phyloP scores from a whole-genome alignment of 2,888 invertebrate species.

The Callosobruchus maculatus region DNA sequence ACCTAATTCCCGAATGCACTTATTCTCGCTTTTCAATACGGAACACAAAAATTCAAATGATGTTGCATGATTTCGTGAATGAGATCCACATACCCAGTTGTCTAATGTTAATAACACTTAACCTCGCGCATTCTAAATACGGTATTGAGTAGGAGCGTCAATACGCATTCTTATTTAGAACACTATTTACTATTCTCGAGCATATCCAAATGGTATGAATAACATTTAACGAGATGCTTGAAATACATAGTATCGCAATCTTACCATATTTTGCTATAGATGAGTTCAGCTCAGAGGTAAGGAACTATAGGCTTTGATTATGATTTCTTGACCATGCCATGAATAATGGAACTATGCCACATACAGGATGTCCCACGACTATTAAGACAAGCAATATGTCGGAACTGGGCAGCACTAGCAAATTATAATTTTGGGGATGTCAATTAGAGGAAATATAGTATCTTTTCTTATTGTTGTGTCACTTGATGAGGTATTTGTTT shows the following conservation, averaged over 20 bases:
- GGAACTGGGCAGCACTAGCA: too few species aligned
- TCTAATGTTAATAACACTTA: conserved; percentile 12
- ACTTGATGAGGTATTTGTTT: too few species aligned
- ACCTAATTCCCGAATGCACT: neutral
- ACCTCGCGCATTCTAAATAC: conserved; percentile 21
- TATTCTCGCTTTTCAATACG: neutral
- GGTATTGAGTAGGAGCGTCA: conserved; percentile 20
- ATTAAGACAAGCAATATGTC: too few species aligned
- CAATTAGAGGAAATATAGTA: too few species aligned
- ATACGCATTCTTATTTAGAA: conserved; percentile 18
- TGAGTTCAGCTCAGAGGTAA: neutral
- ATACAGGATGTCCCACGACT: too few species aligned
- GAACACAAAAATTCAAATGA: neutral
- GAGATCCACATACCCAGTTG: conserved; percentile 17
- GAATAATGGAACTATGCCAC: too few species aligned
- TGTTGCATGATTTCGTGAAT: neutral
- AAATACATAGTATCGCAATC: neutral
- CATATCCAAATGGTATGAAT: neutral
- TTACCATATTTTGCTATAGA: neutral
- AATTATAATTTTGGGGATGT: too few species aligned
- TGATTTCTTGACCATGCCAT: neutral
- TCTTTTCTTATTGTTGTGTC: too few species aligned
- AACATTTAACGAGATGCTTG: neutral
- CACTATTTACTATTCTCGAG: conserved; percentile 3
- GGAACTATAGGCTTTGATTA: neutral